Conservation (phyloP, 2,888 invertebrate species). For the Hirtodrosophila trivittata region DNA sequence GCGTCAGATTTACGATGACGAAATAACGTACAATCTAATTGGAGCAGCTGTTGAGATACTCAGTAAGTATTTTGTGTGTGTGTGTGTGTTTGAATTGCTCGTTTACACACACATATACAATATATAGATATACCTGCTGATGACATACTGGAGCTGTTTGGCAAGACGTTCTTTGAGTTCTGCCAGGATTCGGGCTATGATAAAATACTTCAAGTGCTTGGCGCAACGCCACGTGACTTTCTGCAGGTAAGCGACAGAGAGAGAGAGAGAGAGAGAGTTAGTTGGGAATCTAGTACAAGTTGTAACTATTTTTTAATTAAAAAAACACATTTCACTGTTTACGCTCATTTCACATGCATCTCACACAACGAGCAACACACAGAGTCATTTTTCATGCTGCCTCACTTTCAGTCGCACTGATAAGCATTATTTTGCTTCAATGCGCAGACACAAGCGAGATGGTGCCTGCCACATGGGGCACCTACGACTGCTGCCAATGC, state of each 20-base stretch:
- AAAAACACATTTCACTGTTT: conserved; percentile 60
- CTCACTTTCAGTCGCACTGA: conserved; percentile 54
- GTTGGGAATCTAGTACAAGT: too few species aligned
- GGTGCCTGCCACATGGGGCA: neutral
- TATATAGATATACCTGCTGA: conserved; percentile 93
- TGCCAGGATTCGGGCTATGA: conserved; percentile 99
- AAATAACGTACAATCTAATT: conserved; percentile 96
- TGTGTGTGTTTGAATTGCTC: conserved; percentile 6
- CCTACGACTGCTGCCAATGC: conserved; percentile 18
- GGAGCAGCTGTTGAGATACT: conserved; percentile 95
- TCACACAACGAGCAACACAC: conserved; percentile 21
- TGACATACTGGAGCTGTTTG: conserved; percentile 94
- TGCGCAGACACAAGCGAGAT: conserved; percentile 43
- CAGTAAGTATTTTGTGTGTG: conserved; percentile 86
- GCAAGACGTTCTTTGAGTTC: conserved; percentile 97
- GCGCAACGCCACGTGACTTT: conserved; percentile 97
- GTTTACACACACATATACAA: conserved; percentile 11
- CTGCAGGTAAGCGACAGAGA: conserved; percentile 88
- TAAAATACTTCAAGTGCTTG: conserved; percentile 96
- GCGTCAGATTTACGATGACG: conserved; percentile 97
- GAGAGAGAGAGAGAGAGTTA: neutral
- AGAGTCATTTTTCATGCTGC: conserved; percentile 68
- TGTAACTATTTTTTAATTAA: conserved; percentile 56
- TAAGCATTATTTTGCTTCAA: conserved; percentile 74
- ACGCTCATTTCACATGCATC: conserved; percentile 65